Evolutionary conservation across 2,113 vertebrate species (phyloP).

Genomic region (Ctenodactylus gundi): DNA sequence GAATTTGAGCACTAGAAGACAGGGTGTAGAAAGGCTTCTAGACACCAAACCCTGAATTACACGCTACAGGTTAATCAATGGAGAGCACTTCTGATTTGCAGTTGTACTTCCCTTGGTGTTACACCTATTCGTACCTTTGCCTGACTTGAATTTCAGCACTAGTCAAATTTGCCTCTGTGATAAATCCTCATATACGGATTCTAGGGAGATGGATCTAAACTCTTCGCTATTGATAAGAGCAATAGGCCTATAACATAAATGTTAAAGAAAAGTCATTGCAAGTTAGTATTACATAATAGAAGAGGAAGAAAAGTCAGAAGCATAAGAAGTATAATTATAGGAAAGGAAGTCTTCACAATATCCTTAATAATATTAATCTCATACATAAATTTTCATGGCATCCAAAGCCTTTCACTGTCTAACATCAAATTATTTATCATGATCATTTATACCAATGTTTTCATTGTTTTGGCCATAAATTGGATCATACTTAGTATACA

Average conservation of each 20-base stretch:
- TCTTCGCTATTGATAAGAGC: neutral
- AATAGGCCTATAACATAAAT: neutral
- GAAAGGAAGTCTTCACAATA: neutral
- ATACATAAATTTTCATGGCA: neutral
- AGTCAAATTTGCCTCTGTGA: neutral
- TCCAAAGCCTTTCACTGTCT: constrained; percentile 1
- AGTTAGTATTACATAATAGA: neutral
- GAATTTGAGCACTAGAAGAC: neutral
- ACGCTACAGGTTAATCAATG: neutral
- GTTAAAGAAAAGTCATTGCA: neutral
- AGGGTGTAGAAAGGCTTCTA: neutral
- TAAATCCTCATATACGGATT: neutral
- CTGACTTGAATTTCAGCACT: neutral
- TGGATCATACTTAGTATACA: neutral
- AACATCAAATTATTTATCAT: constrained; percentile 26
- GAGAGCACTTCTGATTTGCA: neutral
- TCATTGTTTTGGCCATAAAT: neutral
- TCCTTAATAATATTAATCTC: neutral
- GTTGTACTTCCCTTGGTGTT: neutral
- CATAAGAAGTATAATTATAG: neutral
- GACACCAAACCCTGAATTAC: neutral
- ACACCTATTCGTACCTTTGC: neutral
- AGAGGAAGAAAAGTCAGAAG: neutral
- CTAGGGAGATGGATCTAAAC: neutral
- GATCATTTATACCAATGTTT: neutral